These are phyloP conservation scores for Pampusana beccarii DNA, from an alignment of 2,113 vertebrate genomes.

Conservation along the genomic window DNA sequence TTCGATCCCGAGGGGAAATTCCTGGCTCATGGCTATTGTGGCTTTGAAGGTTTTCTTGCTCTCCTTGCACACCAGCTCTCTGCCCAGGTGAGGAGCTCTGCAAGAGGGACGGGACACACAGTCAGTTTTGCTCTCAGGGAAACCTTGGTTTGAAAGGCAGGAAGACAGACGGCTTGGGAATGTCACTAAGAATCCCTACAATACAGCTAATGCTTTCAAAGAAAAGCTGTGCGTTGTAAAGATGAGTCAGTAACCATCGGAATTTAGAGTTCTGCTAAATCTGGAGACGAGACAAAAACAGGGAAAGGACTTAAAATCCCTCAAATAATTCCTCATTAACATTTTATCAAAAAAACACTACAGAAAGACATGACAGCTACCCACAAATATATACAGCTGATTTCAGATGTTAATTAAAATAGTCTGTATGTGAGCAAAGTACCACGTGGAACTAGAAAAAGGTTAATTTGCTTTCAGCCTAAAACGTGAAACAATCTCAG, in stretches of 20 bases:
- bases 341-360: not conserved
- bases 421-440: not conserved
- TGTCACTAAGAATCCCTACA: not conserved
- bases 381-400: not conserved
- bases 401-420: not conserved
- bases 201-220: not conserved
- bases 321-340: not conserved
- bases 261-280: not conserved
- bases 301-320: not conserved
- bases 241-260: not conserved
- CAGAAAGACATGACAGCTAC: not conserved
- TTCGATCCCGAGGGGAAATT: slow-evolving; percentile 95
- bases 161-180: not conserved
- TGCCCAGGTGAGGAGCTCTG: slow-evolving; percentile 95
- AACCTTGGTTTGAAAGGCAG: not conserved
- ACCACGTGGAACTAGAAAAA: not conserved
- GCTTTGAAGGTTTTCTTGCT: slow-evolving; percentile 99
- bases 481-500: not conserved
- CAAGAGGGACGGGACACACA: not conserved
- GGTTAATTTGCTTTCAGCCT: not conserved
- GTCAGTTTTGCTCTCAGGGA: not conserved
- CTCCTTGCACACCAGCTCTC: slow-evolving; percentile 97
- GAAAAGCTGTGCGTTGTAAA: not conserved
- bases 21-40: slow-evolving; percentile 98
- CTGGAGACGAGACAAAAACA: not conserved